Evolutionary conservation across 2,888 invertebrate genomes (phyloP).

Genomic region (Perizoma affinitatum): DNA sequence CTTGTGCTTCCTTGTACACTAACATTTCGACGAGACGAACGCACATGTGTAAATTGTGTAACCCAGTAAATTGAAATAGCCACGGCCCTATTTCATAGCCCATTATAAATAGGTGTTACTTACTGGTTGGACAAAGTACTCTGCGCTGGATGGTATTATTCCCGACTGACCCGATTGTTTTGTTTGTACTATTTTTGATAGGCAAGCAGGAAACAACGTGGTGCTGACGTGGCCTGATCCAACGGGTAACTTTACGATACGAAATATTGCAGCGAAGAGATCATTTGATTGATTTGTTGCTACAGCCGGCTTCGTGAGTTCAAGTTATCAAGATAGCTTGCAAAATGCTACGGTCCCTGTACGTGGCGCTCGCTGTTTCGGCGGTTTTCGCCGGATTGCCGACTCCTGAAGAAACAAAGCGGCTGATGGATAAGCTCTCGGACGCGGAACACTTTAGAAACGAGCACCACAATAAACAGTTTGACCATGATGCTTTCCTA

Average conservation of each 20-base stretch:
- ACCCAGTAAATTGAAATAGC: too few relatives aligned
- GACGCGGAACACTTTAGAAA: slow-evolving; percentile 92
- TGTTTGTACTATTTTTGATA: slow-evolving; percentile 54
- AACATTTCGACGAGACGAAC: too few relatives aligned
- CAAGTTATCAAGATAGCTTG: slow-evolving; percentile 13
- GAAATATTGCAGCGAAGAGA: background rate
- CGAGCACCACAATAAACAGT: slow-evolving; percentile 93
- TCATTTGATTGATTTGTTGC: background rate
- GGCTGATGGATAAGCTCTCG: slow-evolving; percentile 88
- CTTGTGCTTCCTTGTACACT: too few relatives aligned
- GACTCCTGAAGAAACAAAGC: slow-evolving; percentile 88
- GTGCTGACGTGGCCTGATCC: slow-evolving; percentile 70
- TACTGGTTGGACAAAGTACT: too few relatives aligned
- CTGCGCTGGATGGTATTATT: too few relatives aligned
- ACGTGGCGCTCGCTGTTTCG: slow-evolving; percentile 66
- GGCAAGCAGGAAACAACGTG: slow-evolving; percentile 64
- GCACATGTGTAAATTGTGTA: too few relatives aligned
- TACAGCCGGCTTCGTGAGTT: slow-evolving; percentile 34
- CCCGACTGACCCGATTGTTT: slow-evolving; percentile 43
- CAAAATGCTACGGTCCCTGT: slow-evolving; percentile 68
- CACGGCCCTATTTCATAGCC: too few relatives aligned
- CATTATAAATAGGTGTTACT: too few relatives aligned
- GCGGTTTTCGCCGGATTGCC: slow-evolving; percentile 85
- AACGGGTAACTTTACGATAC: slow-evolving; percentile 37
- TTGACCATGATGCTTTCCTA: slow-evolving; percentile 98